Conservation (phyloP, 2,113 vertebrate species). For the Esox niger region DNA sequence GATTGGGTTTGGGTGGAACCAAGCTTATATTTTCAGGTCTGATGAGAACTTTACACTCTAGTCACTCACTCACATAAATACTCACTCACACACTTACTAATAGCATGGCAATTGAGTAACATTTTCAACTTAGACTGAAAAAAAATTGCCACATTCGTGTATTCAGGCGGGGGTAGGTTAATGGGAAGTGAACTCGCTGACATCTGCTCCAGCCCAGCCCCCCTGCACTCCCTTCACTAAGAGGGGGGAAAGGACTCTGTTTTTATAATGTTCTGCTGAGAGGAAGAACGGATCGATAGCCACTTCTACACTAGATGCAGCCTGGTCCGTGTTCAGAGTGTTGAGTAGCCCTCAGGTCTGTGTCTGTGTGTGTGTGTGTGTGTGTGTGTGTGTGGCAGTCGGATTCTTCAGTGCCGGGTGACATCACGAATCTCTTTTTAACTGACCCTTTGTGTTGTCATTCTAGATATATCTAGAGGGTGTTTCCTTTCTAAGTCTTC, state of each 20-base stretch:
- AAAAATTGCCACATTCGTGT: background rate
- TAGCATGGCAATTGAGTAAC: background rate
- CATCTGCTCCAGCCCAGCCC: no score
- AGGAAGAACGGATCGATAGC: background rate
- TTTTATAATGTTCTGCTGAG: no score
- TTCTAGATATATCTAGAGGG: background rate
- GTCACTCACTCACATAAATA: background rate
- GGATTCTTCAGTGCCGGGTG: background rate
- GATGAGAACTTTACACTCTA: background rate
- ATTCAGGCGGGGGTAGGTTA: no score
- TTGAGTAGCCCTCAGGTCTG: background rate
- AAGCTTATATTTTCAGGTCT: no score
- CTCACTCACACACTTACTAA: background rate
- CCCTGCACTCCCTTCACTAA: background rate
- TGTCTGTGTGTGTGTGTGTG: background rate
- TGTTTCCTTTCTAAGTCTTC: background rate
- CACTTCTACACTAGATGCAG: constrained; percentile 5
- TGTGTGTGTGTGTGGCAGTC: background rate
- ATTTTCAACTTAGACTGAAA: background rate
- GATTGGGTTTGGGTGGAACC: no score
- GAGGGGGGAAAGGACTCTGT: background rate
- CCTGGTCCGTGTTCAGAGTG: constrained; percentile 16
- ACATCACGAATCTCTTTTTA: background rate
- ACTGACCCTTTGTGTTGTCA: background rate
- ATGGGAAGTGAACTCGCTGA: no score